Base-by-base conservation (phyloP, 2,888 invertebrate genomes). In the Axea sp. region DNA sequence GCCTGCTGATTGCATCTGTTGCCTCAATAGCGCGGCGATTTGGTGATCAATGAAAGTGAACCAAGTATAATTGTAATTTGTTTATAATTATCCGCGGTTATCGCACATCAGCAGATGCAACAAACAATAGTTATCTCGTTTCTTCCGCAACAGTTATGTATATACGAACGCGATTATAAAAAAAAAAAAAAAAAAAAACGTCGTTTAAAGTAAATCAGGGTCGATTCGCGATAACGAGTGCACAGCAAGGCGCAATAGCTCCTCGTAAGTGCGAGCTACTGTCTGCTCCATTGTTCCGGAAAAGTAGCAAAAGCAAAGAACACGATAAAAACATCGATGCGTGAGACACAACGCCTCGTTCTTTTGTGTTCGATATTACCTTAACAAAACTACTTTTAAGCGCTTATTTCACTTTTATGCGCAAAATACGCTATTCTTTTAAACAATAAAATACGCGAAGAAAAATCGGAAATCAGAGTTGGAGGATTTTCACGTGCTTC, bases 251-350 rank as follows among this genome's bases (percentile, higher is more conserved):
- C 76, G 76, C 69, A 76, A 71, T 74, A 73, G 65, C 55, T 64
- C 39, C 30, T 51, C 75, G 39, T 43, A 60, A 62, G 41, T 67
- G 55, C 15, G 72, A 57, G 57, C 69, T 59, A 47, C 65, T 35
- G 75, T 72, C 76, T 77, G 79, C 80, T 78, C 78, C 83, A 83
- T 85, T 84, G 84, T 84, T 78, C 79, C 82, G 83, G 83, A 83
- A 83, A 82, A 82, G 77, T 78, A 73, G 78, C 71, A 72, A 80
- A 79, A 76, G 77, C 71, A 41, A 64, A 51, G 55, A 68, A 71
- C 71, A 77, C 76, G 76, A 3, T 30, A 74, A 79, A 51, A 71
- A 51, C 51, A 39, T 15, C 51, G 57, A 9, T 37, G 31, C 33
- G 47, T 53, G 71, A 65, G 65, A 69, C 69, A 73, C 22, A 35